Base-by-base conservation (phyloP, 2,888 invertebrate species). In the Drosophila buzzatii region DNA sequence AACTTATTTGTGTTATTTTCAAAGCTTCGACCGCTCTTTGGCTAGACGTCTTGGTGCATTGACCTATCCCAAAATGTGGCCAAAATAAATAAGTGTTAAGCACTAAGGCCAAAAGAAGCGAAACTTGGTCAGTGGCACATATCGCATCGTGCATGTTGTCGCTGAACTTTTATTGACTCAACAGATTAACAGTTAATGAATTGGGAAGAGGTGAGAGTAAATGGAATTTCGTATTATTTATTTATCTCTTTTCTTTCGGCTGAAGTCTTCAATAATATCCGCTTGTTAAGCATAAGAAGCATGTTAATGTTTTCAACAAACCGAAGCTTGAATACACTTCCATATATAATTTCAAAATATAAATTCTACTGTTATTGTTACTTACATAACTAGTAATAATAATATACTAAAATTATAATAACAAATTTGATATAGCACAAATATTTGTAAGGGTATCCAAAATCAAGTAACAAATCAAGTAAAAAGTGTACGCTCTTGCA, bases 21-120 rank as follows among this genome's bases (percentile, higher is more conserved):
- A 53, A 58, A 58, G 20, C 31, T 23, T 18, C 2, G 4, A 37
- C 37, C 35, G 16, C 51, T 51, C 3, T 42, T 23, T 10, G 5
- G 35, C 39, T 16, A 42, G 39, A 20, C 44, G 44, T 27, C 45
- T 52, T 57, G 31, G 71, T 63, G 16, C 67, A 72, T 75, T 76
- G 90, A 85, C 85, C 85, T 88, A 88, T 85, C 88, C 89, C 89
- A 89, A 89, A 85, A 79, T 3, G 20, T 51, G 27, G 41, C 52
- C 47, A 65, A 55, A 44, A 55, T 6, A 44, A 51, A 14, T 2
- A 55, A 64, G 85, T 85, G 88, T 69, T 89, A 87, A 89, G 57
- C 79, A 73, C 42, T 51, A 47, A 39, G 44, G 57, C 55, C 55
- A 20, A 47, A 45, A 53, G 70, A 82, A 82, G 69, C 68, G 12